Conservation (phyloP, 1,140 invertebrate genomes). For the Nasonia longicornis region DNA sequence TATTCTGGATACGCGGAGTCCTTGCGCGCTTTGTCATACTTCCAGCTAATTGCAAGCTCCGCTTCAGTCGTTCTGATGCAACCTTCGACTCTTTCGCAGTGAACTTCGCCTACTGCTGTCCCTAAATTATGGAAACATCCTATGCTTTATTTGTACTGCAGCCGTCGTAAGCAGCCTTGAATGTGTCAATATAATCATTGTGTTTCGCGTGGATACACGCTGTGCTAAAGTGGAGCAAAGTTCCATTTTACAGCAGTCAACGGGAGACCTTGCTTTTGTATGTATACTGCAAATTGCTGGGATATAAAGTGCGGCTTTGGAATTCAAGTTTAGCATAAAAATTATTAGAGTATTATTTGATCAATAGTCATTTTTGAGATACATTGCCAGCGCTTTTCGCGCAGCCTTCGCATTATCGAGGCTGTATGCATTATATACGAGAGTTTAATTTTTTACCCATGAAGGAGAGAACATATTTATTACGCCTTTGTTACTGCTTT, state of each 20-base stretch:
- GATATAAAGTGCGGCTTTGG: not conserved
- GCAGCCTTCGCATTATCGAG: not conserved
- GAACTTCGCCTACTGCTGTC: not conserved
- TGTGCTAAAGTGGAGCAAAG: constrained; percentile 5
- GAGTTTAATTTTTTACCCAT: too few species aligned
- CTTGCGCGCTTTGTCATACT: not conserved
- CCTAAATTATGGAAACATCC: not conserved
- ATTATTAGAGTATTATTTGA: not conserved
- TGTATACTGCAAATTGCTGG: too few species aligned
- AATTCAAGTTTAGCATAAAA: not conserved
- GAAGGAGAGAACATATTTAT: too few species aligned
- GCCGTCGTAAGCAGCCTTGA: not conserved
- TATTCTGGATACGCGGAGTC: not conserved
- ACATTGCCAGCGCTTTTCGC: not conserved
- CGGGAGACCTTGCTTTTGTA: not conserved
- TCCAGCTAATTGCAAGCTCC: not conserved
- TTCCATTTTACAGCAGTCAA: constrained; percentile 7
- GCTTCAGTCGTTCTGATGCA: not conserved
- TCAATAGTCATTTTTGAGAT: not conserved
- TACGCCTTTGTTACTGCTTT: too few species aligned
- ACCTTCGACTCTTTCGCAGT: not conserved
- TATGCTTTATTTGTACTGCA: not conserved
- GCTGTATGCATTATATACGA: too few species aligned
- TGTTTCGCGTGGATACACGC: not conserved
- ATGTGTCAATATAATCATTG: constrained; percentile 11